Percentiles rank a stretch among this genome's conserved stretches.
These are phyloP conservation scores for Isurus oxyrinchus DNA, from an alignment of 2,113 vertebrate species.

Conservation along the genomic window DNA sequence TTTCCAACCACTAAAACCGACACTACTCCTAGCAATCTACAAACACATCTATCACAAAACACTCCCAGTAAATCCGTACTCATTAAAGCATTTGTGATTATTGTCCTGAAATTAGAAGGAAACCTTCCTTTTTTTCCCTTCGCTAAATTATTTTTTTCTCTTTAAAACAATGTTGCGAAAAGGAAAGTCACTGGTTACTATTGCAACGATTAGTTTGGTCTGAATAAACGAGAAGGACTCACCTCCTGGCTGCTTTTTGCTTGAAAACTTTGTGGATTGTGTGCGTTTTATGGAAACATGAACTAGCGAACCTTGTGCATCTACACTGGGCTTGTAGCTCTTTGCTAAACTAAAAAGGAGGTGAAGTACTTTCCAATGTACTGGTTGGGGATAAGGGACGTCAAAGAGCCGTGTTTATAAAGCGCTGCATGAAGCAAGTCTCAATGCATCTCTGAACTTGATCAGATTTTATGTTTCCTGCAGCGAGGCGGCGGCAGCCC, in stretches of 20 bases:
- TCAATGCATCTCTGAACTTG: constrained; percentile 90
- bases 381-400: constrained; percentile 64
- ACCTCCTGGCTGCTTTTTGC: not conserved
- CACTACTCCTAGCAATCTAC: not conserved
- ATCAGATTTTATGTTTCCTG: constrained; percentile 94
- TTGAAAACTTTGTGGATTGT: not conserved
- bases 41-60: not conserved
- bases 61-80: not conserved
- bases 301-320: not conserved
- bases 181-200: not conserved
- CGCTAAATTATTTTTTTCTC: not conserved
- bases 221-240: constrained; percentile 8
- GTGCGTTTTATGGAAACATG: not conserved
- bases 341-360: constrained; percentile 67
- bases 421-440: constrained; percentile 80
- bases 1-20: not conserved
- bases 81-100: not conserved
- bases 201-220: not conserved
- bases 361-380: constrained; percentile 66
- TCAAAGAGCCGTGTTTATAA: constrained; percentile 81
- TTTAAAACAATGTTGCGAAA: not conserved
- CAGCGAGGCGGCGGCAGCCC: constrained; percentile 76
- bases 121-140: too few species aligned
- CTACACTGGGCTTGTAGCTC: constrained; percentile 33
- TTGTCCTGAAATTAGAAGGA: not conserved